Conservation (phyloP, 2,888 invertebrate genomes). For the Saturnia pavonia region DNA sequence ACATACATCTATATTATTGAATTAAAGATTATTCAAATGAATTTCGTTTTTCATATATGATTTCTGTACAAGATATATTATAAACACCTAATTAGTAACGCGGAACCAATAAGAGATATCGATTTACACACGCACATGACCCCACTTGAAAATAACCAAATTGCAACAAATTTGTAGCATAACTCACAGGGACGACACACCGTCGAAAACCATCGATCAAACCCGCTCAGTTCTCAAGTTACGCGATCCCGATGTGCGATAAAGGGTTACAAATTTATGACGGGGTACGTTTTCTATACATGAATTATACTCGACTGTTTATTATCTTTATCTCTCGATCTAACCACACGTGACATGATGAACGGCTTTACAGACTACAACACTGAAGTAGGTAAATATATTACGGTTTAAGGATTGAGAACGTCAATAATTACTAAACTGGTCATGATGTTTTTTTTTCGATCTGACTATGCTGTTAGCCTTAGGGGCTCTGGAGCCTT, state of each 20-base stretch:
- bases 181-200: conserved; percentile 21
- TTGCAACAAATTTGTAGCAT: conserved; percentile 47
- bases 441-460: too few species aligned
- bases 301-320: conserved; percentile 29
- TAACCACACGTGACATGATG: conserved; percentile 51
- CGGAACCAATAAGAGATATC: not conserved
- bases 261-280: conserved; percentile 70
- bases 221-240: conserved; percentile 52
- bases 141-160: conserved; percentile 21
- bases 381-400: not conserved
- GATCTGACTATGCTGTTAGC: too few species aligned
- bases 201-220: conserved; percentile 46
- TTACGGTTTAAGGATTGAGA: not conserved
- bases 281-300: conserved; percentile 47
- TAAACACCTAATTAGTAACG: not conserved
- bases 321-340: conserved; percentile 57
- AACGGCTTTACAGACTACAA: conserved; percentile 1
- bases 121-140: not conserved
- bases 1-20: not conserved
- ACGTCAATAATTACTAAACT: not conserved
- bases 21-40: conserved; percentile 11
- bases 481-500: too few species aligned
- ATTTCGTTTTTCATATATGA: not conserved
- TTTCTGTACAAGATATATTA: too few species aligned
- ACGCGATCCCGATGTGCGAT: conserved; percentile 61